A percentile compares a stretch with the other conserved stretches of the same genome.
Conservation (phyloP, 1,140 invertebrate species). For the Laupala kohalensis region DNA sequence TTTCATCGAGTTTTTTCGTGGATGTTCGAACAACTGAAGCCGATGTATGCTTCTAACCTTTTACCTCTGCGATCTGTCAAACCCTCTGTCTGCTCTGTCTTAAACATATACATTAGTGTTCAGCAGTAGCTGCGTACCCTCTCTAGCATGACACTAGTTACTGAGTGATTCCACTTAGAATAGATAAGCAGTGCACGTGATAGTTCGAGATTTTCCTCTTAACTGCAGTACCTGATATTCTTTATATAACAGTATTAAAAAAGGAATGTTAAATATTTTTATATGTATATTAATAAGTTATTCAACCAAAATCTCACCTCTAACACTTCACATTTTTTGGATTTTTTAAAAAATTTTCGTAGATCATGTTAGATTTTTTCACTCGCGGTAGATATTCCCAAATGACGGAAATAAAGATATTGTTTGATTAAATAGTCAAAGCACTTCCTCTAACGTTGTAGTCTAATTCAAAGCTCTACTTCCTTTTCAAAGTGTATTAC, state of each 20-base stretch:
- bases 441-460: neutral
- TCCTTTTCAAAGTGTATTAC: neutral
- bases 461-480: neutral
- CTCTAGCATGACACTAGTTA: neutral
- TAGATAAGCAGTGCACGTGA: neutral
- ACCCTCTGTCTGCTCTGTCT: neutral
- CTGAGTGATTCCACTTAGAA: neutral
- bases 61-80: neutral
- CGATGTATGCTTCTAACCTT: neutral
- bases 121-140: neutral
- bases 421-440: neutral
- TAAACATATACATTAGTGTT: neutral
- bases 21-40: neutral
- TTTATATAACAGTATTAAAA: neutral
- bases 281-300: neutral
- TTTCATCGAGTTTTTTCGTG: too few relatives aligned
- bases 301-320: neutral
- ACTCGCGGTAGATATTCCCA: neutral
- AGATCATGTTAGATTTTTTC: neutral
- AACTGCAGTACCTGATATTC: neutral
- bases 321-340: neutral
- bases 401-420: neutral
- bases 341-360: neutral
- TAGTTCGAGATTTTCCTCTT: neutral
- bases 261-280: neutral